Conservation (phyloP, 2,888 invertebrate species). For the Tanytarsus gracilentus region DNA sequence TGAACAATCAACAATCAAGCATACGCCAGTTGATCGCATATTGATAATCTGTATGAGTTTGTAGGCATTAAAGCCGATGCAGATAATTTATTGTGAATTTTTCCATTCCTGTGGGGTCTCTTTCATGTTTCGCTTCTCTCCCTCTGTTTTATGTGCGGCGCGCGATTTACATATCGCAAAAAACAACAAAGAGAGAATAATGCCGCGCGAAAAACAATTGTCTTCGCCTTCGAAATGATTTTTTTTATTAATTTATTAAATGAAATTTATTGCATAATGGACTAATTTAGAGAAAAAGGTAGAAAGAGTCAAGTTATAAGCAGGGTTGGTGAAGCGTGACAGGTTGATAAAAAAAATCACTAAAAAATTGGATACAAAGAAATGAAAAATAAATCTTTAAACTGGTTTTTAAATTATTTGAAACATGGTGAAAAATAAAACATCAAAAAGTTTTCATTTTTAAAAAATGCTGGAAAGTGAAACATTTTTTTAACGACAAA, state of each 20-base stretch:
- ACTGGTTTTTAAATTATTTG: no score
- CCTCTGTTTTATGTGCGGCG: neutral
- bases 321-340: no score
- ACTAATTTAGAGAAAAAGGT: neutral
- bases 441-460: no score
- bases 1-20: conserved; percentile 14
- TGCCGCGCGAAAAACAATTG: conserved; percentile 2
- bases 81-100: conserved; percentile 21
- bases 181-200: neutral
- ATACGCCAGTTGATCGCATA: conserved; percentile 8
- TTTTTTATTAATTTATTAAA: conserved; percentile 13
- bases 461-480: no score
- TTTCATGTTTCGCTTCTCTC: neutral
- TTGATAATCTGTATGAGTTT: conserved; percentile 3
- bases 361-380: no score
- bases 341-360: no score
- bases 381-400: no score
- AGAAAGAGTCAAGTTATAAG: no score
- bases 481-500: no score
- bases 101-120: conserved; percentile 23
- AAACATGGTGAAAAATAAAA: no score
- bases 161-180: neutral
- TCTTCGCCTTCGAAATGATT: conserved; percentile 22
- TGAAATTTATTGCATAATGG: conserved; percentile 1
- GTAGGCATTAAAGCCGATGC: conserved; percentile 2